Conservation (phyloP, 2,113 vertebrate species). For the Miniopterus natalensis region DNA sequence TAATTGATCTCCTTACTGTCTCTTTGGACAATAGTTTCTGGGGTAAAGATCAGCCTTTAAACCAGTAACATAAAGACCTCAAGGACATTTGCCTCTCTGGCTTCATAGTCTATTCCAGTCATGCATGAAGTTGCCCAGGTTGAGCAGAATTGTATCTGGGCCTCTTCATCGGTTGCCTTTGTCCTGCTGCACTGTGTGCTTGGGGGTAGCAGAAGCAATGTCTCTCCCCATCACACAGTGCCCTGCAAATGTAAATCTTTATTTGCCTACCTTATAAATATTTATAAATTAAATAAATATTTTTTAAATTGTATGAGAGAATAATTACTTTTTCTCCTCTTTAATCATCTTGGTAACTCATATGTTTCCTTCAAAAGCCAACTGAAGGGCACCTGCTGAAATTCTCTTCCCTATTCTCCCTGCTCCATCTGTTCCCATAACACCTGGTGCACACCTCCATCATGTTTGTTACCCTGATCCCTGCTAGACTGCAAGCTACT, state of each 20-base stretch:
- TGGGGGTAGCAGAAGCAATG: neutral
- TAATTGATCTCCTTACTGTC: neutral
- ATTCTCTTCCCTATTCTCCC: neutral
- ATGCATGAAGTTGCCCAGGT: neutral
- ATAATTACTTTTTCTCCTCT: neutral
- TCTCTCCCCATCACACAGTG: neutral
- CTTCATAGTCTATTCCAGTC: neutral
- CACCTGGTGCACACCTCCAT: no score
- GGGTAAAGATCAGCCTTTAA: neutral
- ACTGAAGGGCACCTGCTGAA: neutral
- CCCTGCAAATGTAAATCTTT: neutral
- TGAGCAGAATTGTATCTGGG: neutral
- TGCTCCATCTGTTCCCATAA: neutral
- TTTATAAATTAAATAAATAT: neutral
- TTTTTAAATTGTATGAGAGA: neutral
- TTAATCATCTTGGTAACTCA: neutral
- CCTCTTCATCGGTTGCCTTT: neutral
- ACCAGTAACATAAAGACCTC: neutral
- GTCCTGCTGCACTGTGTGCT: neutral
- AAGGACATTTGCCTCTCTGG: fast-evolving
- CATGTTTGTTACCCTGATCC: neutral
- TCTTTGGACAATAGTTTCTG: neutral
- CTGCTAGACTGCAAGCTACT: neutral
- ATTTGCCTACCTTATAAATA: neutral
- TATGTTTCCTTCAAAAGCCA: neutral